These are phyloP conservation scores for Lasioglossum baleicum DNA, from an alignment of 1,140 invertebrate genomes.

Conservation along the genomic window DNA sequence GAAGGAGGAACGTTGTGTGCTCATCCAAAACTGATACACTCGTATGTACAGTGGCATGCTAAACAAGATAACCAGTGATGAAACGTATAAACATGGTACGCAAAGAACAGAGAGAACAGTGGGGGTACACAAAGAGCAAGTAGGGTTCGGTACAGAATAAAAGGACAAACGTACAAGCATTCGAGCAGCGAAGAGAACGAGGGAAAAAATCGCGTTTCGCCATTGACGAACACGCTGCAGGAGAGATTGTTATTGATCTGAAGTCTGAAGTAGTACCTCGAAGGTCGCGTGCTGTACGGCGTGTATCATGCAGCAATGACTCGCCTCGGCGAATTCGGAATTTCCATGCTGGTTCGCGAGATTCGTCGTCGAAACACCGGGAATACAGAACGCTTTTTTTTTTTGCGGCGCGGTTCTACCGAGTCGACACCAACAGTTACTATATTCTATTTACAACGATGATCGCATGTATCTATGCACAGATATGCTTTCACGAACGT, in stretches of 20 bases:
- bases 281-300: slow-evolving; percentile 12
- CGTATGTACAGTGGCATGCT: slow-evolving; percentile 23
- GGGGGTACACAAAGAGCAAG: too few relatives aligned
- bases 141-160: background rate
- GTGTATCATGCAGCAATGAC: slow-evolving; percentile 21
- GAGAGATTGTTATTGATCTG: background rate
- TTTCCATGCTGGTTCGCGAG: background rate
- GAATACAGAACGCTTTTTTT: background rate
- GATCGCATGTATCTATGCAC: slow-evolving; percentile 1
- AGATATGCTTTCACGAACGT: background rate
- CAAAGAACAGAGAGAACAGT: background rate
- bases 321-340: background rate
- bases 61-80: slow-evolving; percentile 39
- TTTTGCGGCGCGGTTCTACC: background rate
- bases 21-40: slow-evolving; percentile 5
- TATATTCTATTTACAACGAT: slow-evolving; percentile 12
- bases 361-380: background rate
- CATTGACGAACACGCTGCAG: background rate
- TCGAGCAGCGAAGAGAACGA: background rate
- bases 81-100: slow-evolving; percentile 28
- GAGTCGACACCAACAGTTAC: background rate
- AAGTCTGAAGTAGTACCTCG: background rate
- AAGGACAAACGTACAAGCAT: slow-evolving; percentile 7
- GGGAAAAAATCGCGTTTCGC: background rate
- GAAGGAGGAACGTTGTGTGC: background rate